Evolutionary conservation across 2,888 invertebrate genomes (phyloP), one percentile per base, ranked within the genome.

Genomic region (Chalcis sispes): DNA sequence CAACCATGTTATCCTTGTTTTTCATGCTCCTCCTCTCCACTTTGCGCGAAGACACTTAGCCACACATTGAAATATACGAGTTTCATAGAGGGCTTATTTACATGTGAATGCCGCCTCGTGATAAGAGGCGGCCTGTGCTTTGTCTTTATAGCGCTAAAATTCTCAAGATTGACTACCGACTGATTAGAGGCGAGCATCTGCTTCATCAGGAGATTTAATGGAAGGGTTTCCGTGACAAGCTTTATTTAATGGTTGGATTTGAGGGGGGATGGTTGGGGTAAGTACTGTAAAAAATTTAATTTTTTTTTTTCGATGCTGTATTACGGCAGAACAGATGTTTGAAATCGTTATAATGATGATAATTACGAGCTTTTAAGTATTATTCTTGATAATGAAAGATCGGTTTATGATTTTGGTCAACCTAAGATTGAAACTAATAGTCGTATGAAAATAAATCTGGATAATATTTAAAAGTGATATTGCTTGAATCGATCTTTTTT

Each of bases 141-240:
- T 29, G 59, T 54, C n/a, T n/a, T n/a, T n/a, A n/a, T n/a, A n/a
- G n/a, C n/a, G n/a, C n/a, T 73, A 46, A 73, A 73, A 73, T 73
- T 75, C 75, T 18, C 54, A 23, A 61, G 71, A 75, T 75, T 71
- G 71, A 66, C 75, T 71, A 36, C 56, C 69, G 62, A 74, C 69
- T 62, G 75, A 75, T 75, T 74, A 62, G 54, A n/a, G n/a, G n/a
- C n/a, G n/a, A 61, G 65, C 71, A 75, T 65, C 75, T 71, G 75
- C 61, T 71, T 56, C 71, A 69, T 69, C 40, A 62, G n/a, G n/a
- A 36, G 58, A 71, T 65, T 61, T 66, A 71, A 72, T 40, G 72
- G 52, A 65, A 71, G 66, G 52, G 13, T 56, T 32, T 59, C 32
- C 25, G 32, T 36, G 65, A 66, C 52, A 59, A 65, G 42, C 61